A percentile compares a stretch with the other conserved stretches of the same genome.
phyloP scores from a whole-genome alignment of 2,888 invertebrate species.

The Bimastos eiseni region DNA sequence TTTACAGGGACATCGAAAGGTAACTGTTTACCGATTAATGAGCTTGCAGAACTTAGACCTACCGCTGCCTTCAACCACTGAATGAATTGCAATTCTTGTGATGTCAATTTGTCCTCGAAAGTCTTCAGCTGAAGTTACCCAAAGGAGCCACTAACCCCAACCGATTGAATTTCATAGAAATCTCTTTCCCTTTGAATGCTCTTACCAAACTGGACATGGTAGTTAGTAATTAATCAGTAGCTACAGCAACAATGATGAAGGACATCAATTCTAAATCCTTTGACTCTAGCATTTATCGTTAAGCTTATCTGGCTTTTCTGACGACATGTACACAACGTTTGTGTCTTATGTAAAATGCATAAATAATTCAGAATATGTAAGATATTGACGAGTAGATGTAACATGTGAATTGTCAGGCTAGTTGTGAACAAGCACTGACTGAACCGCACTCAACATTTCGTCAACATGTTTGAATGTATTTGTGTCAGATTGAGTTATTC shows the following conservation, averaged over 20 bases:
- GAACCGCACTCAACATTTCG: background rate
- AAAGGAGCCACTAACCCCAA: background rate
- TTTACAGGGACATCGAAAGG: background rate
- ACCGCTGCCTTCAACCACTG: background rate
- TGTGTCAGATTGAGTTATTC: background rate
- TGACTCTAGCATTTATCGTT: background rate
- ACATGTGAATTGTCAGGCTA: background rate
- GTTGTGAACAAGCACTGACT: accelerated
- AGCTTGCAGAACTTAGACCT: background rate
- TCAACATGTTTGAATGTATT: background rate
- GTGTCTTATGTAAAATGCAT: background rate
- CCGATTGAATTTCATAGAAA: background rate
- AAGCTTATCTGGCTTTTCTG: background rate
- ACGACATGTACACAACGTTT: background rate
- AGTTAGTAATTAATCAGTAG: background rate
- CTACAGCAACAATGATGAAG: background rate
- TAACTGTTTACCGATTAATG: constrained; percentile 2
- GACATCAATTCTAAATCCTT: background rate
- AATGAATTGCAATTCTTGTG: background rate
- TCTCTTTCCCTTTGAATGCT: background rate
- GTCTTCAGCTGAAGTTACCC: background rate
- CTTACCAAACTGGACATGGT: background rate
- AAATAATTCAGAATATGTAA: constrained; percentile 1
- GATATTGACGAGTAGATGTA: background rate
- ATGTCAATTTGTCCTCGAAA: background rate